Base-by-base conservation (phyloP, 2,888 invertebrate genomes). In the Phyllotreta cruciferae region DNA sequence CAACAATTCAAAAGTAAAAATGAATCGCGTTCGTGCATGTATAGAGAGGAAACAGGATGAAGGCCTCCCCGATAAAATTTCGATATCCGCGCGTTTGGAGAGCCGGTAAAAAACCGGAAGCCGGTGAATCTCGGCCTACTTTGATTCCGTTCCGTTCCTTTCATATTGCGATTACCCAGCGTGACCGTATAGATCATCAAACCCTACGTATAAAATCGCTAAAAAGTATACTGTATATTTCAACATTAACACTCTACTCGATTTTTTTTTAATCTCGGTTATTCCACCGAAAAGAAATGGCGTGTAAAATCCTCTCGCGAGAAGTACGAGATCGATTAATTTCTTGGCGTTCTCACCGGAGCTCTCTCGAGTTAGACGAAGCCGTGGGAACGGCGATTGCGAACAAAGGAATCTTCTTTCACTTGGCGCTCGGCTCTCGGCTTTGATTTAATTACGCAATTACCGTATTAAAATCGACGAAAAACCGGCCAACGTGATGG, bases 331-430 rank as follows among this genome's bases (percentile, higher is more conserved):
- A 63, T 63, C 60, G 63, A 64, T 64, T 60, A 64, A 56, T 56
- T 64, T 60, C 56, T 50, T 60, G 42, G 38, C 56, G 58, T 63
- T 66, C 66, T 44, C 57, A 64, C 66, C 70, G 66, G 66, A 64
- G 63, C 66, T 1, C 24, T 1, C 24, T 24, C 24, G 24, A 24
- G 24, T n/a, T n/a, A 69, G 63, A 58, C 56, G 66, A 62, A 56
- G 57, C 72, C 71, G 60, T 39, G 55, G 56, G 54, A 55, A 49
- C 61, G 37, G 49, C 54, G 57, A 66, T 56, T 66, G n/a, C 69
- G 66, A 60, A 70, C 70, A 70, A 70, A 72, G 73, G 73, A 72
- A 71, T 71, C 68, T 5, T 52, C 52, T 52, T 52, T 38, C 52
- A 4, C 9, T 35, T 52, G n/a, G n/a, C 35, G 13, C 24, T 13